phyloP scores from a whole-genome alignment of 2,113 vertebrate genomes.

The Bos javanicus region DNA sequence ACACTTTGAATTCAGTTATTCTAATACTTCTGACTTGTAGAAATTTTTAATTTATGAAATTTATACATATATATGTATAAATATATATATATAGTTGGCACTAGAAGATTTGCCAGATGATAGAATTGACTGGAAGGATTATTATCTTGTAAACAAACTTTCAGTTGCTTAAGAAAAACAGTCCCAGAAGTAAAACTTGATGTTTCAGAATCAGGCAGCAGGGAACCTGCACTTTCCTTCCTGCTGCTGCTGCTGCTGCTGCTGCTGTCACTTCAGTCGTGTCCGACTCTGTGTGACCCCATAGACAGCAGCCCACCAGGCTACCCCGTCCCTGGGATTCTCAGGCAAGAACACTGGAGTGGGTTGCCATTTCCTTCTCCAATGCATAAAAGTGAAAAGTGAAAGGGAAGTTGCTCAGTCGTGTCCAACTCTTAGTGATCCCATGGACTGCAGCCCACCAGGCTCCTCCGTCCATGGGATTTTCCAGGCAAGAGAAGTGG shows the following conservation, averaged over 20 bases:
- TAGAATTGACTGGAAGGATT: background rate
- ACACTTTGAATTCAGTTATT: background rate
- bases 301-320: too few relatives aligned
- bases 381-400: too few relatives aligned
- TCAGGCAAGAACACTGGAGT: too few relatives aligned
- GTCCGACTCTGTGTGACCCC: too few relatives aligned
- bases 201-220: background rate
- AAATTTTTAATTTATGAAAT: constrained; percentile 4
- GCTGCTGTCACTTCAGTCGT: too few relatives aligned
- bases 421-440: too few relatives aligned
- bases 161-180: constrained; percentile 4
- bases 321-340: too few relatives aligned
- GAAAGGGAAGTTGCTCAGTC: too few relatives aligned
- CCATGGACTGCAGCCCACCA: too few relatives aligned
- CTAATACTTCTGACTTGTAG: background rate
- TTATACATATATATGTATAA: background rate
- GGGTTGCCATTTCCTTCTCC: too few relatives aligned
- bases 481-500: too few relatives aligned
- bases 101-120: background rate
- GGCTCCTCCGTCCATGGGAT: too few relatives aligned
- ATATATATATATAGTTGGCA: background rate
- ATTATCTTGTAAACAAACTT: background rate
- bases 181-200: background rate
- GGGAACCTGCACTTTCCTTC: background rate
- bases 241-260: background rate